Percentiles rank a stretch among this genome's conserved stretches.
Conservation (phyloP, 2,797 vertebrate species). For the Iguana delicatissima region DNA sequence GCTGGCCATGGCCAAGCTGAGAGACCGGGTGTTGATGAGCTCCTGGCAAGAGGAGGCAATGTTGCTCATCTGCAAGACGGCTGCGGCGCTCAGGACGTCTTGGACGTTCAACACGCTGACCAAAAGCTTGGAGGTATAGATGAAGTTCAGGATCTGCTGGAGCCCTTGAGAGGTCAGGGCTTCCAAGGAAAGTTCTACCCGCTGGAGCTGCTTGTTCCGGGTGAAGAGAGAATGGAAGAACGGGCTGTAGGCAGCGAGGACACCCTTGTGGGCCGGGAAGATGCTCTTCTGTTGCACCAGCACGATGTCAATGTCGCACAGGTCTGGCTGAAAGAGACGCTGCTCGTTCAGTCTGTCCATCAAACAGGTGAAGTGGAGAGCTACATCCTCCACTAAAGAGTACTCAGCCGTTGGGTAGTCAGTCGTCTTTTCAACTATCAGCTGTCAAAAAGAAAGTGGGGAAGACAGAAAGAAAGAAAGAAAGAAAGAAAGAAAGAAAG, state of each 20-base stretch:
- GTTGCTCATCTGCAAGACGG: constrained; percentile 95
- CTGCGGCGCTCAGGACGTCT: constrained; percentile 94
- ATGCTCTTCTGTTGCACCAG: constrained; percentile 94
- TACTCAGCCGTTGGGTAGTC: constrained; percentile 94
- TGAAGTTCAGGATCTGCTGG: constrained; percentile 98
- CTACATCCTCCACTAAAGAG: constrained; percentile 96
- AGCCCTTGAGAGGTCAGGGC: constrained; percentile 92
- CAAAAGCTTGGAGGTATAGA: constrained; percentile 97
- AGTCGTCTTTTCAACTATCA: constrained; percentile 97
- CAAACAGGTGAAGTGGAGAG: constrained; percentile 94
- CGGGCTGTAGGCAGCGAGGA: constrained; percentile 96
- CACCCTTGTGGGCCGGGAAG: constrained; percentile 96
- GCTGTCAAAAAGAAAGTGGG: constrained; percentile 74
- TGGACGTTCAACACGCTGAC: constrained; percentile 92
- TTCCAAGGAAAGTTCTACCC: constrained; percentile 94
- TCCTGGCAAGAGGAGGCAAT: constrained; percentile 94
- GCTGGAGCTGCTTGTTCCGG: constrained; percentile 95
- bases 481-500: background rate
- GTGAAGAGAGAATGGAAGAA: constrained; percentile 99
- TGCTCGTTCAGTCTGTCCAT: constrained; percentile 98
- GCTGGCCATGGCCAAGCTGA: constrained; percentile 79
- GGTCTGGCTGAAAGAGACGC: constrained; percentile 95
- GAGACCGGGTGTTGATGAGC: constrained; percentile 90
- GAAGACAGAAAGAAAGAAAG: background rate
- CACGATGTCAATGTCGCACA: constrained; percentile 95